Base-by-base conservation (phyloP, 2,113 vertebrate species). In the Erpornis zantholeuca region DNA sequence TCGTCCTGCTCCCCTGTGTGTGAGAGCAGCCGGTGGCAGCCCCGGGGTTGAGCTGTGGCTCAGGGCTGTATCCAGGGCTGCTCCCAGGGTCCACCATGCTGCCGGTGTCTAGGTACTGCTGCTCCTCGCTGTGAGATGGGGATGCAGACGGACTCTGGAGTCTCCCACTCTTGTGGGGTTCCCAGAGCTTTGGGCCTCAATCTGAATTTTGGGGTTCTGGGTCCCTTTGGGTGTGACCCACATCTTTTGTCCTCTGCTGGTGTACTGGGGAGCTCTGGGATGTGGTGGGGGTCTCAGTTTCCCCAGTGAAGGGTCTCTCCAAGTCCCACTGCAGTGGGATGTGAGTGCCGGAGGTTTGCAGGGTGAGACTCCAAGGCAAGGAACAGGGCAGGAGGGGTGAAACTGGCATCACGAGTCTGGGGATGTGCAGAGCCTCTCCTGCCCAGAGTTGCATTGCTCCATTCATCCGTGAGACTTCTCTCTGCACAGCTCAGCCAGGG, bases 361-460 rank as follows among this genome's bases (percentile, higher is more conserved):
- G 24, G 31, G 19, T 70, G 47, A 92, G 40, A 79, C 16, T 36
- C 44, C 59, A 72, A n/a, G 49, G 59, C 54, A 63, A 73, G 35
- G 63, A 72, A 40, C 44, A 15, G 68, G 40, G 57, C 52, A 70
- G 31, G 47, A 86, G 38, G 36, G 47, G 29, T 78, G 59, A 31
- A 54, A 73, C 42, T 2, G 3, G 28, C 0, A 3, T 61, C 3
- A 3, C 0, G 0, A 54, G 47, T 47, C 17, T n/a, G 21, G 61
- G 73, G 69, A 70, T 0, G 0, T 65, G 56, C 36, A 60, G 56
- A 40, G 12, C n/a, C 36, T 87, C 25, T 95, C 25, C 36, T 72
- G 75, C 38, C 80, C 0, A 0, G 44, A 31, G 33, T 2, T 44
- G n/a, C 3, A 1, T 76, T 77, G 47, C 52, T 95, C 57, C 44